Conservation (phyloP, 2,113 vertebrate species). For the Papio anubis region DNA sequence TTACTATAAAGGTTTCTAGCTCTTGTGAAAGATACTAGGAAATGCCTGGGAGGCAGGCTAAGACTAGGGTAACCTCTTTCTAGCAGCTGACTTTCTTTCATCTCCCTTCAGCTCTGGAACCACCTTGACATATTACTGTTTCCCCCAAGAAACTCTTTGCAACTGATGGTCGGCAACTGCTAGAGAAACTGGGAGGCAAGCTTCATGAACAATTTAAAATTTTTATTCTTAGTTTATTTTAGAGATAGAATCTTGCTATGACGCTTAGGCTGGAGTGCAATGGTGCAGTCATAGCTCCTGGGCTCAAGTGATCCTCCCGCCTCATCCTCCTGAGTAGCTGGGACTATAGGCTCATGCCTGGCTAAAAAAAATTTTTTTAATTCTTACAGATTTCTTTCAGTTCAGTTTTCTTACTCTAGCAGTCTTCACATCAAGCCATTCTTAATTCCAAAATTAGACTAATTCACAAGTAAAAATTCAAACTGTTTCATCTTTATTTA, state of each 20-base stretch:
- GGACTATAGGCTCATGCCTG: too few relatives aligned
- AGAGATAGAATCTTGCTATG: too few relatives aligned
- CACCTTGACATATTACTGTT: background rate
- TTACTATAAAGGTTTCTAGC: background rate
- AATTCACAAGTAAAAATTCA: slow-evolving; percentile 23
- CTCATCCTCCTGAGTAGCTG: too few relatives aligned
- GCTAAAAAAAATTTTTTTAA: background rate
- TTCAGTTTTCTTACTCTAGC: background rate
- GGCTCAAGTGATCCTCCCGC: too few relatives aligned
- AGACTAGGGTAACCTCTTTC: accelerated
- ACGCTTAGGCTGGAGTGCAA: too few relatives aligned
- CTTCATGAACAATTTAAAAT: background rate
- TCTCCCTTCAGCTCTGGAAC: background rate
- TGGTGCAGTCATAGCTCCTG: too few relatives aligned
- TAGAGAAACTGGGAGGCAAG: background rate
- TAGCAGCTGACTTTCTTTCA: background rate
- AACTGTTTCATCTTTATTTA: background rate
- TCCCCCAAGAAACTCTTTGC: background rate
- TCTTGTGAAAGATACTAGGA: background rate
- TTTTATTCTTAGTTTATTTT: background rate
- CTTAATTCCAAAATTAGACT: slow-evolving; percentile 17
- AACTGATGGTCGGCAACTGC: background rate
- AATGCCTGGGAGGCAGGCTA: background rate
- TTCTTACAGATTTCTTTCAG: background rate
- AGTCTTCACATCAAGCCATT: background rate